Percentiles rank a stretch among this genome's conserved stretches.
These are phyloP conservation scores for Yponomeuta sedellus DNA, from an alignment of 2,888 invertebrate genomes.

Conservation along the genomic window DNA sequence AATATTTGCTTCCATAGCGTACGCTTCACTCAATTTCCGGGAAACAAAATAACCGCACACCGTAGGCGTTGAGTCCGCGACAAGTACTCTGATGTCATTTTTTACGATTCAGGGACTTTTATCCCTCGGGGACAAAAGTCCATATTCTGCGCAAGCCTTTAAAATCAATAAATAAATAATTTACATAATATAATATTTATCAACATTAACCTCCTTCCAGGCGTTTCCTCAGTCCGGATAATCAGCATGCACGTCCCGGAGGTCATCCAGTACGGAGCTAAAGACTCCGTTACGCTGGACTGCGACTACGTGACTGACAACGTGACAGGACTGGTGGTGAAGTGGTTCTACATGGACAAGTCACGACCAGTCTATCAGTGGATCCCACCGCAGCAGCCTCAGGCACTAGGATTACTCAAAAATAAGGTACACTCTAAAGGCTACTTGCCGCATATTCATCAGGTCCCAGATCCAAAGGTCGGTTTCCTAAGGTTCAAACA, in stretches of 20 bases:
- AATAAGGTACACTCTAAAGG: slow-evolving; percentile 44
- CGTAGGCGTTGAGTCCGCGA: no score
- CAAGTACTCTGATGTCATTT: no score
- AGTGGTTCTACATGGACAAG: slow-evolving; percentile 83
- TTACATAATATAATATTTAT: no score
- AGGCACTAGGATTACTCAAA: slow-evolving; percentile 75
- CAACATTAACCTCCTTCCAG: slow-evolving; percentile 39
- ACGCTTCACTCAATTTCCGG: no score
- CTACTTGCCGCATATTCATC: background rate
- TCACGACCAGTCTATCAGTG: slow-evolving; percentile 86
- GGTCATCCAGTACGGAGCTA: slow-evolving; percentile 75
- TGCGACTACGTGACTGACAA: slow-evolving; percentile 82
- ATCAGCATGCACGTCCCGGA: slow-evolving; percentile 78
- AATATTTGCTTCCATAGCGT: no score
- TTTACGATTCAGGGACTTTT: no score
- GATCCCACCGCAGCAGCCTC: slow-evolving; percentile 83
- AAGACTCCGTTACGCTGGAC: slow-evolving; percentile 79
- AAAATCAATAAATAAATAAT: no score
- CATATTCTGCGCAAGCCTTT: no score
- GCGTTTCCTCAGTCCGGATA: slow-evolving; percentile 76
- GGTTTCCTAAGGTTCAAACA: no score
- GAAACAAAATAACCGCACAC: no score
- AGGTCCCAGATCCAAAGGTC: no score
- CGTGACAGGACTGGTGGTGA: slow-evolving; percentile 82
- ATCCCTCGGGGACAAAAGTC: no score